Conservation (phyloP, 1,140 invertebrate genomes). For the Melitaea cinxia region DNA sequence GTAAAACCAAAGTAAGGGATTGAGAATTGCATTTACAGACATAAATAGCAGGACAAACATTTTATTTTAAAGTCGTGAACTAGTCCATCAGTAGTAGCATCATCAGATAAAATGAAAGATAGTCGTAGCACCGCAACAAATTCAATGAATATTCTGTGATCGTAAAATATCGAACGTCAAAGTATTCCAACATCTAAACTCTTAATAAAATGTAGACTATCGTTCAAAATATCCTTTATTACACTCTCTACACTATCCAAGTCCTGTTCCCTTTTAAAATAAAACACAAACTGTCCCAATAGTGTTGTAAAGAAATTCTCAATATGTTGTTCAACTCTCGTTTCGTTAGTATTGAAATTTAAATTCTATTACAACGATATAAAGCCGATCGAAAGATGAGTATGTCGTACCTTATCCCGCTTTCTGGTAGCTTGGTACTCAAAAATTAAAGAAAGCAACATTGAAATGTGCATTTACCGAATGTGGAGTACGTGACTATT, state of each 20-base stretch:
- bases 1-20: no score
- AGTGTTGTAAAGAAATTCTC: slow-evolving; percentile 15
- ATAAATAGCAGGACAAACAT: no score
- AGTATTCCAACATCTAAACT: background rate
- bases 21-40: no score
- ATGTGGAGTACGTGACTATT: slow-evolving; percentile 9
- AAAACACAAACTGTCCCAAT: slow-evolving; percentile 17
- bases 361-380: background rate
- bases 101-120: no score
- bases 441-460: slow-evolving; percentile 21
- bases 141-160: no score
- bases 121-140: no score
- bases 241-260: background rate
- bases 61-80: no score
- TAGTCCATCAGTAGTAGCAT: no score
- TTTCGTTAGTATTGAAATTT: background rate
- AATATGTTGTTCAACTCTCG: slow-evolving; percentile 4
- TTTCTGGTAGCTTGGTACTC: slow-evolving; percentile 25
- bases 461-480: slow-evolving; percentile 5
- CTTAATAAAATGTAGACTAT: background rate
- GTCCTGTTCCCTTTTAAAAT: slow-evolving; percentile 3
- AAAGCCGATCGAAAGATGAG: background rate
- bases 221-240: background rate
- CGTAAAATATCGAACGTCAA: background rate
- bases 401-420: background rate